Evolutionary conservation across 2,888 invertebrate species (phyloP).

Genomic region (Macaria notata): DNA sequence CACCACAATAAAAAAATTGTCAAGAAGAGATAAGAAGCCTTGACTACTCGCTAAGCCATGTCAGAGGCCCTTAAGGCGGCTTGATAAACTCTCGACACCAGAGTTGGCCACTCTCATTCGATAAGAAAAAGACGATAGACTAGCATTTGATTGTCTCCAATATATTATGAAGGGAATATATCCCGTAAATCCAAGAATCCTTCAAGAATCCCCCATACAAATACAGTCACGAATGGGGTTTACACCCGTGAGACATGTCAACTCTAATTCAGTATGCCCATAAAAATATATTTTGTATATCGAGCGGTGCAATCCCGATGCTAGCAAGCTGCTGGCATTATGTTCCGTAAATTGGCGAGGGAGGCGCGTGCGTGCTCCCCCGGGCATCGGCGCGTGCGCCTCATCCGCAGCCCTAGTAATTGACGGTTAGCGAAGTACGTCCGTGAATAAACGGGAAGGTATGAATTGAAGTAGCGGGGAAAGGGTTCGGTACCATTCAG

Average conservation of each 20-base stretch:
- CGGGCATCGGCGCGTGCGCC: slow-evolving; percentile 68
- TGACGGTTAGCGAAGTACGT: slow-evolving; percentile 52
- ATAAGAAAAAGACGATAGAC: no score
- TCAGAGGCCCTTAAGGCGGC: no score
- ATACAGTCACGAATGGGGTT: background rate
- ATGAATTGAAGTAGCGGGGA: no score
- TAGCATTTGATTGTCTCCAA: no score
- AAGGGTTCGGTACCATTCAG: no score
- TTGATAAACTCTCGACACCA: no score
- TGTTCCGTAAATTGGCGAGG: slow-evolving; percentile 66
- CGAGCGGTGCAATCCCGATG: slow-evolving; percentile 38
- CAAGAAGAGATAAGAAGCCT: no score
- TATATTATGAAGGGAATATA: no score
- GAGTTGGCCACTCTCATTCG: no score
- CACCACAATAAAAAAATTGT: no score
- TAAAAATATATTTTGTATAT: slow-evolving; percentile 30
- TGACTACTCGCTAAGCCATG: no score
- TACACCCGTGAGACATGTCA: slow-evolving; percentile 13
- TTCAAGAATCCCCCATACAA: slow-evolving; percentile 7
- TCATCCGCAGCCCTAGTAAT: slow-evolving; percentile 47
- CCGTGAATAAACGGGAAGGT: background rate
- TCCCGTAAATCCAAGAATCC: no score
- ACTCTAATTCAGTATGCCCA: background rate
- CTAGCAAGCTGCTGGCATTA: slow-evolving; percentile 42
- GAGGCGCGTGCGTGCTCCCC: slow-evolving; percentile 70